Conservation (phyloP, 2,113 vertebrate genomes). For the Phrynocephalus versicolor region DNA sequence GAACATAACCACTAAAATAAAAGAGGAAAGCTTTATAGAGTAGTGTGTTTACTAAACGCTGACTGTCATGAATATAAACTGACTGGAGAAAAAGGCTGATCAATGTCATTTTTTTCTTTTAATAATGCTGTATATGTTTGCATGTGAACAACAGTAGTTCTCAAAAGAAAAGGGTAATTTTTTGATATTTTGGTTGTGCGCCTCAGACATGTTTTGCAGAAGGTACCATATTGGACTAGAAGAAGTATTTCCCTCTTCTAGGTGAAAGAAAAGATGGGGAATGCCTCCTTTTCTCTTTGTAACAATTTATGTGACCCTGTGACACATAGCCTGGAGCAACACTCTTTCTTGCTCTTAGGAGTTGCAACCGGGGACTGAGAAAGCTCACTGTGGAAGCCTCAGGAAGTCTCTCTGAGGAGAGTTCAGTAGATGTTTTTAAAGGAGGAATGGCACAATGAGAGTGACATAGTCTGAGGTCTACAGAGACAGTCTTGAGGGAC, state of each 20-base stretch:
- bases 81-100: too few relatives aligned
- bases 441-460: neutral
- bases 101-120: neutral
- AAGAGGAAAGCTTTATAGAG: neutral
- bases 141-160: neutral
- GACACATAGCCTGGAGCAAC: neutral
- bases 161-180: neutral
- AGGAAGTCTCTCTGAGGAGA: neutral
- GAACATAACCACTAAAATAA: neutral
- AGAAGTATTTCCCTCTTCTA: neutral
- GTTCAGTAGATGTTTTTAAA: neutral
- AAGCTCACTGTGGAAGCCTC: neutral
- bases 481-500: neutral
- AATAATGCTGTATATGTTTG: neutral
- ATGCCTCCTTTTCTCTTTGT: neutral
- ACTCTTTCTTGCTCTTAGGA: neutral
- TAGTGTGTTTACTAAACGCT: neutral
- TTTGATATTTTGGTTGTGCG: neutral
- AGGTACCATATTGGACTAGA: neutral
- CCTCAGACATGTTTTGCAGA: neutral
- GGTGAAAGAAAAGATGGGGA: neutral
- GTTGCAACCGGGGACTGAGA: neutral
- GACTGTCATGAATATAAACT: neutral
- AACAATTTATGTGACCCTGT: neutral
- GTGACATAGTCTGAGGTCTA: neutral